Evolutionary conservation across 1,140 invertebrate species (phyloP), one percentile per base, ranked within the genome.

Genomic region (Scaptomyza pallida): DNA sequence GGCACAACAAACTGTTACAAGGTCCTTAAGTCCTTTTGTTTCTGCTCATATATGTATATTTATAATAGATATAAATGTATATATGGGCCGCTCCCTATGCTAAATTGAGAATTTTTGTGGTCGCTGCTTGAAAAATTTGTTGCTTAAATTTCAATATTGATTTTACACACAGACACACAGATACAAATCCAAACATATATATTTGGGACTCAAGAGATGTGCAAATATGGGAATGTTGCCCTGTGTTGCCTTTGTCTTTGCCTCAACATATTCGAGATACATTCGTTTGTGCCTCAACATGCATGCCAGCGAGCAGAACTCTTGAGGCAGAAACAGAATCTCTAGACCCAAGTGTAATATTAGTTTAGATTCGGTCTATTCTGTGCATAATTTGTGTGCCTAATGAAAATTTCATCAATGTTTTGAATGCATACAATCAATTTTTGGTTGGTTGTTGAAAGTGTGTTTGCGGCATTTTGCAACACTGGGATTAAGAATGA

Each of bases 61-160:
- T 50, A 60, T 74, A 60, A 74, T 67, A 26, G 30, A 37, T 40
- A 41, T 15, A 43, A 9, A 9, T 30, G 26, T 30, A 19, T 43
- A 52, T 30, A 16, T 54, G 35, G 21, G 44, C 33, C 56, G 23
- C 48, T n/a, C 43, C 45, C 21, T 10, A 12, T 23, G 33, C 15
- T 17, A 26, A 40, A 47, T 33, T 65, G 15, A 13, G 12, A 47
- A 37, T 21, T 65, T 55, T 15, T 23, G 21, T 16, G 40, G 13
- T 16, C 37, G 17, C 37, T 63, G 47, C 26, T 54, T 44, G 43
- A 47, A 63, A 80, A 62, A 79, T 72, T n/a, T 72, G 67, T 74
- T 81, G 74, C 69, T 48, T 72, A 47, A 82, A 70, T 81, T 82
- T 82, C 78, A 81, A 81, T 81, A 81, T 81, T 81, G 78, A 81